Conservation (phyloP, 1,140 invertebrate species). For the Zelostemma sp. region DNA sequence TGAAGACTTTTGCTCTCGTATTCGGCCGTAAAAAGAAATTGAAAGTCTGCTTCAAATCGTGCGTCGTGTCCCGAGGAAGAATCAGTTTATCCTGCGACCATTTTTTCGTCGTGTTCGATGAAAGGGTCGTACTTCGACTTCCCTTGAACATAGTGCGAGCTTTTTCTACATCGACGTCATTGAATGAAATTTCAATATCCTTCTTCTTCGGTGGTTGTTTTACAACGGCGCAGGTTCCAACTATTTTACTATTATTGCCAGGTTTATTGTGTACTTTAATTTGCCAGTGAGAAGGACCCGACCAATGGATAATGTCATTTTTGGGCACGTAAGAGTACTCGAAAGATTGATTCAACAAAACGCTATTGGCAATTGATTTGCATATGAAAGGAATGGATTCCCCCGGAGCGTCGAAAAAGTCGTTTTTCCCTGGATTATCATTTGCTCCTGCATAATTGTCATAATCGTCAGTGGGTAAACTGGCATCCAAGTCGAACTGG, state of each 20-base stretch:
- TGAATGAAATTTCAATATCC: conserved; percentile 42
- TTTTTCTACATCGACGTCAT: conserved; percentile 25
- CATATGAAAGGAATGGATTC: conserved; percentile 54
- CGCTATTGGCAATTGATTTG: conserved; percentile 55
- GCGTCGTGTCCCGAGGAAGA: conserved; percentile 48
- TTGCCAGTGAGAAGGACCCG: conserved; percentile 83
- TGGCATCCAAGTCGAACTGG: conserved; percentile 62
- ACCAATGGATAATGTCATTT: conserved; percentile 77
- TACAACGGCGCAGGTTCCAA: conserved; percentile 36
- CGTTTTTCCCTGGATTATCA: conserved; percentile 35
- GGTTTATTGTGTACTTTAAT: conserved; percentile 66
- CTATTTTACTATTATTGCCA: conserved; percentile 13
- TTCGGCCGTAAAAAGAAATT: conserved; percentile 44
- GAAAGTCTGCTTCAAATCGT: conserved; percentile 39
- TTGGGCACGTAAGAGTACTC: conserved; percentile 81
- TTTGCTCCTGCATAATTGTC: conserved; percentile 16
- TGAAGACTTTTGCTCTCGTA: conserved; percentile 30
- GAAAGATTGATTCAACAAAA: conserved; percentile 21
- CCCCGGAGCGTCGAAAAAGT: conserved; percentile 14
- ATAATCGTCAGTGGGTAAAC: conserved; percentile 41
- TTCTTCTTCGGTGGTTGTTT: conserved; percentile 44
- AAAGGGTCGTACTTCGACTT: conserved; percentile 16
- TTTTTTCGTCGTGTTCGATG: conserved; percentile 44
- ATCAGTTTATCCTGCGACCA: conserved; percentile 56
- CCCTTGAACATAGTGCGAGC: conserved; percentile 5